A percentile compares a stretch with the other conserved stretches of the same genome.
phyloP scores from a whole-genome alignment of 2,797 vertebrate species.

The Buceros bicornis region DNA sequence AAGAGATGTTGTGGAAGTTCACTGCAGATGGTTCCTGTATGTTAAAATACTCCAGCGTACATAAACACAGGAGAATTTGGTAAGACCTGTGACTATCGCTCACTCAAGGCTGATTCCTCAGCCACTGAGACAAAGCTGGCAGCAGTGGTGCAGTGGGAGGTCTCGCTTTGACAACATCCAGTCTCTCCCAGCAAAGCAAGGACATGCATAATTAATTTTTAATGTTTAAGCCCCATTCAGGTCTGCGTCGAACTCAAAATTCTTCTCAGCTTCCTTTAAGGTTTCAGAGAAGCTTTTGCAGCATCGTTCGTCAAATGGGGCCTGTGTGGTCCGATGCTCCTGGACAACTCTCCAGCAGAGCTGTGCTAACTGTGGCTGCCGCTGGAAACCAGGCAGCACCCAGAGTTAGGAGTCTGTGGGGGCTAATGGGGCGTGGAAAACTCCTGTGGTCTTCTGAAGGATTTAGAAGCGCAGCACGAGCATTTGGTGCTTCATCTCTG shows the following conservation, averaged over 20 bases:
- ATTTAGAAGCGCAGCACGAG: fast-evolving
- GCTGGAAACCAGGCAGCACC: not conserved
- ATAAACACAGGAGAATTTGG: fast-evolving
- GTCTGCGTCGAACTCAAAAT: not conserved
- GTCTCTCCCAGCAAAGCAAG: not conserved
- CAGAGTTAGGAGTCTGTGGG: not conserved
- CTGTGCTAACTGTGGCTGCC: not conserved
- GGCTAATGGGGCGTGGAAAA: fast-evolving
- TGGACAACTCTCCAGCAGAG: not conserved
- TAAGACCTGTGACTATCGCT: not conserved
- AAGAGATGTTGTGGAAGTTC: not conserved
- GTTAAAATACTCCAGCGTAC: not conserved
- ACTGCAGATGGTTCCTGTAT: fast-evolving
- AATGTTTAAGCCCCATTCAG: not conserved
- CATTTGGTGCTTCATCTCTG: not conserved
- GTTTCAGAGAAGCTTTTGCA: not conserved
- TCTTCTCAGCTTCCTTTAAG: not conserved
- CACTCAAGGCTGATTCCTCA: not conserved
- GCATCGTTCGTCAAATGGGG: fast-evolving
- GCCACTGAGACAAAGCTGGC: fast-evolving
- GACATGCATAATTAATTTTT: fast-evolving
- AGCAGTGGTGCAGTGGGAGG: not conserved
- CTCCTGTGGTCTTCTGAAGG: fast-evolving
- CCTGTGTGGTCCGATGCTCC: not conserved
- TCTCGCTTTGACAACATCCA: not conserved